These are phyloP conservation scores for Drosophila subpulchrella DNA, from an alignment of 1,140 invertebrate species.

Conservation along the genomic window DNA sequence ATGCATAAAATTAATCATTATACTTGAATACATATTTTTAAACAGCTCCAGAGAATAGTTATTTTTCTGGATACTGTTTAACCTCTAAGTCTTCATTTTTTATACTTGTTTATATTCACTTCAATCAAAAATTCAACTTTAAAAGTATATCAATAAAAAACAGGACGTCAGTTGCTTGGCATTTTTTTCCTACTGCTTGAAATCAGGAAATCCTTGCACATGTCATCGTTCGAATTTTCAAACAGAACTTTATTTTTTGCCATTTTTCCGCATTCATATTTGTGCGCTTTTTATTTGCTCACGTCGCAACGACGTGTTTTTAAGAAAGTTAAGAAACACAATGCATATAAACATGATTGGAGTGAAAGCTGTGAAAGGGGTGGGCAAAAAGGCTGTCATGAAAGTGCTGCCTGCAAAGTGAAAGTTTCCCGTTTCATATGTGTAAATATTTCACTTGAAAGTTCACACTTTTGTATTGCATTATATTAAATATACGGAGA, in stretches of 20 bases:
- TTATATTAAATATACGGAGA: conserved; percentile 4
- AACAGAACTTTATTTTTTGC: conserved; percentile 11
- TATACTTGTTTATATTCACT: too few species aligned
- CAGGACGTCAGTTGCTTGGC: too few species aligned
- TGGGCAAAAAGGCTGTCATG: conserved; percentile 1
- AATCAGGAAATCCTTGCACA: not conserved
- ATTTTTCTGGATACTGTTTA: too few species aligned
- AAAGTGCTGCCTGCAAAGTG: conserved; percentile 34
- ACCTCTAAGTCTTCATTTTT: too few species aligned
- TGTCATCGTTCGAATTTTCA: not conserved
- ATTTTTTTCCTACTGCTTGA: not conserved
- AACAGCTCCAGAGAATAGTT: too few species aligned
- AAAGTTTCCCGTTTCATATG: conserved; percentile 11
- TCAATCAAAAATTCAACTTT: too few species aligned
- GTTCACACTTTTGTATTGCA: conserved; percentile 30
- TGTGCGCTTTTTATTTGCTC: conserved; percentile 27
- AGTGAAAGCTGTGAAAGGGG: not conserved
- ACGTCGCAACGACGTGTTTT: conserved; percentile 31
- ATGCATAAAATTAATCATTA: too few species aligned
- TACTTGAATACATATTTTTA: too few species aligned
- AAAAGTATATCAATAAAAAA: too few species aligned
- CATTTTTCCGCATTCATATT: conserved; percentile 7
- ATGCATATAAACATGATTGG: conserved; percentile 42
- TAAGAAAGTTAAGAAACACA: conserved; percentile 19
- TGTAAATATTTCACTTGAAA: conserved; percentile 34